These are phyloP conservation scores for Ectemnius continuus DNA, from an alignment of 2,888 invertebrate genomes.

Conservation along the genomic window DNA sequence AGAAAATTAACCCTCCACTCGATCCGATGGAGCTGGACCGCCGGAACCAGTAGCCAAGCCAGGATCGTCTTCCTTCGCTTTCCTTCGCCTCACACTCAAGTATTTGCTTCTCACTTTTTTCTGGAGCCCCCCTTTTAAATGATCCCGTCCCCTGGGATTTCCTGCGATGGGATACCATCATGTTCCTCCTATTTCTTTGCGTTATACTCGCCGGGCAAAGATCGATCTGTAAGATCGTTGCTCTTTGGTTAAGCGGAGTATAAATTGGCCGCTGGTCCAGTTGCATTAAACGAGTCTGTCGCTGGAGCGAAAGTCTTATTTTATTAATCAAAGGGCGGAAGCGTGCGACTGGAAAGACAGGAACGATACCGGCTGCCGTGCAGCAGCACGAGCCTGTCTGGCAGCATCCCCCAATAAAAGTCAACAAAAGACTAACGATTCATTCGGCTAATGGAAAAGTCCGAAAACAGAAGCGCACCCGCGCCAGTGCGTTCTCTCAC, in stretches of 20 bases:
- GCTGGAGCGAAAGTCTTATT: conserved; percentile 46
- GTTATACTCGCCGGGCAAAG: no score
- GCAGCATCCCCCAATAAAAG: conserved; percentile 77
- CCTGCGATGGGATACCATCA: not conserved
- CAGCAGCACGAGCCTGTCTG: conserved; percentile 44
- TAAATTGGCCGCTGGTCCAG: not conserved
- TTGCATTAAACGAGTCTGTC: not conserved
- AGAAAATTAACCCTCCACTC: conserved; percentile 78
- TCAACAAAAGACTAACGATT: conserved; percentile 79
- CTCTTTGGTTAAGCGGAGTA: not conserved
- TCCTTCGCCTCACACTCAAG: conserved; percentile 55
- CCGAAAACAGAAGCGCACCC: conserved; percentile 75
- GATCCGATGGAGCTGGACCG: conserved; percentile 72
- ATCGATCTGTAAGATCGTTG: no score
- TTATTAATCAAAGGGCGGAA: conserved; percentile 67
- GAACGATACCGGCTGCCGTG: conserved; percentile 24
- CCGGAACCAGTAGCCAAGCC: conserved; percentile 59
- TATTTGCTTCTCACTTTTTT: conserved; percentile 41
- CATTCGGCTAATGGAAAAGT: conserved; percentile 78
- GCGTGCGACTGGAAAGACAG: conserved; percentile 36
- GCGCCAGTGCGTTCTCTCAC: conserved; percentile 32
- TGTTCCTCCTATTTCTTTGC: no score
- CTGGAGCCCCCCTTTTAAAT: conserved; percentile 11
- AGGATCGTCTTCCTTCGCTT: no score
- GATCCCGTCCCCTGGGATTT: conserved; percentile 14